Percentiles rank a stretch among this genome's conserved stretches.
Conservation (phyloP, 2,888 invertebrate species). For the Euproctis similis region DNA sequence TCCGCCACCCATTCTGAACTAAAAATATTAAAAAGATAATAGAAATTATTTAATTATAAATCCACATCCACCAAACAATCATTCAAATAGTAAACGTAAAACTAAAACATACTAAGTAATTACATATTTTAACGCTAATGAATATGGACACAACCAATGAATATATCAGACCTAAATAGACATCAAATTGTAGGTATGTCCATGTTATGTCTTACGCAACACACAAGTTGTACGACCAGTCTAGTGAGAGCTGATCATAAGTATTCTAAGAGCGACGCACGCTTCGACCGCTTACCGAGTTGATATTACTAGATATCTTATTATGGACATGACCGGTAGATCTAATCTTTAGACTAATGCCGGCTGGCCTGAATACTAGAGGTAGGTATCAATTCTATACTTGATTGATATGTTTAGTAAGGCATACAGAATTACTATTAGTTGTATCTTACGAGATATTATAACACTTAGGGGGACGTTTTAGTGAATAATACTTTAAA, state of each 20-base stretch:
- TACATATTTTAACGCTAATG: neutral
- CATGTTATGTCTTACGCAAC: constrained; percentile 8
- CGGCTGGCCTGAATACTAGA: constrained; percentile 37
- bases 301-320: constrained; percentile 27
- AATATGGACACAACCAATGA: constrained; percentile 2
- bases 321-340: constrained; percentile 37
- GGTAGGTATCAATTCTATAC: constrained; percentile 6
- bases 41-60: no score
- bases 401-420: constrained; percentile 14
- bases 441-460: constrained; percentile 8
- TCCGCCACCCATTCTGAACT: no score
- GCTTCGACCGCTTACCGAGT: constrained; percentile 14
- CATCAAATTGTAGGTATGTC: neutral
- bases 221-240: constrained; percentile 4
- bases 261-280: constrained; percentile 9
- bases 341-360: constrained; percentile 32
- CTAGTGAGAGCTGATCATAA: constrained; percentile 9
- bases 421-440: no score
- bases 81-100: no score
- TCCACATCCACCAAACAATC: no score
- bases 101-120: no score
- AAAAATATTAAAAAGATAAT: no score
- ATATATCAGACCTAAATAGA: constrained; percentile 3
- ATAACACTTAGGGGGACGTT: neutral
- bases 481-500: no score